Evolutionary conservation across 2,888 invertebrate species (phyloP).

Genomic region (Gastracanthus pulcherrimus): DNA sequence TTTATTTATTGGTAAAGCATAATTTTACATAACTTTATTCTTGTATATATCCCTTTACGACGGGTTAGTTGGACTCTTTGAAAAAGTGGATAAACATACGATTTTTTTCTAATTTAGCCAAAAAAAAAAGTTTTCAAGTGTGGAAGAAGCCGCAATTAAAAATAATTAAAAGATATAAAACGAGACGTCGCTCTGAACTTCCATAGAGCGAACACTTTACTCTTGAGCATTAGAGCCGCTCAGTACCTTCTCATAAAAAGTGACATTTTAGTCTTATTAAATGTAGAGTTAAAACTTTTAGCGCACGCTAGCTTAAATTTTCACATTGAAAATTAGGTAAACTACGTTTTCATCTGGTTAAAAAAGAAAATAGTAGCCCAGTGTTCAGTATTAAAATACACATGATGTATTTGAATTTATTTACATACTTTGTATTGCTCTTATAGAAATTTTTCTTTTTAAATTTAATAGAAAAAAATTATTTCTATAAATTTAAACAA

Average conservation of each 20-base stretch:
- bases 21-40: background rate
- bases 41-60: background rate
- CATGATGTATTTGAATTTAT: too few relatives aligned
- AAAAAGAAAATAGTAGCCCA: background rate
- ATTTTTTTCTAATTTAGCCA: conserved; percentile 5
- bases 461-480: too few relatives aligned
- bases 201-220: background rate
- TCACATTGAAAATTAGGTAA: background rate
- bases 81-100: background rate
- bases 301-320: background rate
- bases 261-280: conserved; percentile 30
- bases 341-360: background rate
- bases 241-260: conserved; percentile 29
- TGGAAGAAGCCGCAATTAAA: conserved; percentile 34
- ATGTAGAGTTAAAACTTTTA: conserved; percentile 11
- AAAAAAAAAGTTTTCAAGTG: conserved; percentile 13
- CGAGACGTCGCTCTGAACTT: conserved; percentile 21
- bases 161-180: conserved; percentile 44
- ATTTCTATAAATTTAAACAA: too few relatives aligned
- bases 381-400: background rate
- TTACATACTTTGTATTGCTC: too few relatives aligned
- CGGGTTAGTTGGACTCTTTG: background rate
- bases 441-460: too few relatives aligned
- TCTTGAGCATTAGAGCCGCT: conserved; percentile 1
- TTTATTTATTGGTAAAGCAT: too few relatives aligned